Evolutionary conservation across 2,888 invertebrate genomes (phyloP), one percentile per base, ranked within the genome.

Genomic region (Prosopocoilus inquinatus): DNA sequence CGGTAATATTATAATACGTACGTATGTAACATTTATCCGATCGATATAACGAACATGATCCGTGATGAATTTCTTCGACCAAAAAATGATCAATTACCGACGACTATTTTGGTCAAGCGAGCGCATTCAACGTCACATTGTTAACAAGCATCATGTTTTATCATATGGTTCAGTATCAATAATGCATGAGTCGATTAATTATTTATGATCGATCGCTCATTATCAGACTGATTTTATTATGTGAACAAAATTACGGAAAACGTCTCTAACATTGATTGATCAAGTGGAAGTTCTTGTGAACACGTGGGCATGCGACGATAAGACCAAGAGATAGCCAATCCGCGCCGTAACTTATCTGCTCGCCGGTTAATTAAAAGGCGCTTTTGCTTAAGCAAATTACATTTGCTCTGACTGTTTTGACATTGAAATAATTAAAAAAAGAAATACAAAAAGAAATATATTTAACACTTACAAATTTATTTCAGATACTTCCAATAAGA

Each of bases 131-230:
- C 39, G 50, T 50, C 41, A 35, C 34, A 43, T 33, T 32, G 39
- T 33, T 53, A 53, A 53, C 53, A 39, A 47, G 47, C 53, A 35
- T 12, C 39, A 44, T 44, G 43, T 15, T 47, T 46, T 47, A 47
- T 47, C 46, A 28, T 72, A 72, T 71, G 68, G 71, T 71, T 67
- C 71, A 64, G 49, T 62, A 73, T 75, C 72, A 74, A 75, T 75
- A 75, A 75, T 74, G 72, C 71, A 75, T 75, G 74, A 72, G 34
- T 64, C 68, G 65, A 75, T 75, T 75, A 74, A 75, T 75, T 75
- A 75, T 75, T 74, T 74, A 73, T 73, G 72, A 74, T 73, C 66
- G 73, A 72, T 73, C 70, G 70, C 68, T 71, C 72, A 74, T 75
- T 73, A 68, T 67, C 65, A 58, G 63, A 59, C 59, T 66, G 61